These are phyloP conservation scores for Drosophila setosimentum DNA, from an alignment of 2,888 invertebrate species.

Conservation along the genomic window DNA sequence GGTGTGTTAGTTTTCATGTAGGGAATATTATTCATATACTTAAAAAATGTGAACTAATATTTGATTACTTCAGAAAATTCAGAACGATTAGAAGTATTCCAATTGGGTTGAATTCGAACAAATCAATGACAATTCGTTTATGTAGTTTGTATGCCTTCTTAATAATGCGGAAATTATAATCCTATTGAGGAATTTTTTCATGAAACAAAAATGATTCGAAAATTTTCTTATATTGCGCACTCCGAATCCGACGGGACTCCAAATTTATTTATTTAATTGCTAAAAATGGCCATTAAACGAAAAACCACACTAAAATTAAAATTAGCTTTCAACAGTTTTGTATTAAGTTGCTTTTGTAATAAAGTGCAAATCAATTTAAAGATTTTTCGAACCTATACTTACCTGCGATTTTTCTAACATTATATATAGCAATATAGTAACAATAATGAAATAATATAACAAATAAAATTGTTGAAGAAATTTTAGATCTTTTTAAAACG, in stretches of 20 bases:
- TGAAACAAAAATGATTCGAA: no score
- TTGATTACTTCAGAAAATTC: not conserved
- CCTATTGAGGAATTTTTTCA: no score
- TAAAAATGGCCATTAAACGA: not conserved
- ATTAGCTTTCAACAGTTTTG: not conserved
- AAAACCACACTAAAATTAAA: not conserved
- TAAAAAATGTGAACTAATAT: not conserved
- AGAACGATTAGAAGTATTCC: not conserved
- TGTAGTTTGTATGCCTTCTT: no score
- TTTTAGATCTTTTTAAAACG: not conserved
- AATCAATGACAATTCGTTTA: not conserved
- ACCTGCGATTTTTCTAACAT: not conserved
- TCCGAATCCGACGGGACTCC: not conserved
- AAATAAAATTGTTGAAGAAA: not conserved
- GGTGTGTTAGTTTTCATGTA: not conserved
- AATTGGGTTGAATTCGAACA: not conserved
- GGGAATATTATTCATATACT: no score
- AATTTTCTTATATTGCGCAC: not conserved
- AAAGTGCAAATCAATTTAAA: not conserved
- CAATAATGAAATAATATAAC: not conserved
- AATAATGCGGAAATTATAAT: no score
- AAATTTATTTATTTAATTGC: not conserved
- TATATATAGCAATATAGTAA: not conserved
- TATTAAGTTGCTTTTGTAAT: not conserved
- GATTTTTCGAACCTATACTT: not conserved